Conservation (phyloP, 1,140 invertebrate genomes). For the Nephotettix cincticeps region DNA sequence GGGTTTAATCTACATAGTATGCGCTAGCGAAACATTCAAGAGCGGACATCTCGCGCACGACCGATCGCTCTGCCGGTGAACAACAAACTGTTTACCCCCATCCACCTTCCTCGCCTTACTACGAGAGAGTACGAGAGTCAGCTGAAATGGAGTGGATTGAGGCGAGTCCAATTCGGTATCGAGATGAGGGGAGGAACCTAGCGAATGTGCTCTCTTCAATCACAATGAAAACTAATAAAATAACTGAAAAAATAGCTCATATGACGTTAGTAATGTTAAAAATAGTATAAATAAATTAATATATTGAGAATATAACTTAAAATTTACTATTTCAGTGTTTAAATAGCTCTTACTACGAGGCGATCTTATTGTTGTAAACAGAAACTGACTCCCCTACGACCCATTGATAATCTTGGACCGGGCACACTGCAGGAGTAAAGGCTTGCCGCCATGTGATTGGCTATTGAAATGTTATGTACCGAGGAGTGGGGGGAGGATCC, state of each 20-base stretch:
- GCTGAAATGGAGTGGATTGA: conserved; percentile 53
- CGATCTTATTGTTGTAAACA: conserved; percentile 23
- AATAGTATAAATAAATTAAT: not conserved
- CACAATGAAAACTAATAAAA: conserved; percentile 24
- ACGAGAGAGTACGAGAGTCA: conserved; percentile 49
- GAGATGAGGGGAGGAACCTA: conserved; percentile 46
- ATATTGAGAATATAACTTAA: conserved; percentile 37
- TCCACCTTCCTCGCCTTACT: conserved; percentile 51
- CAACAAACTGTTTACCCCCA: conserved; percentile 50
- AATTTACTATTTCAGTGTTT: conserved; percentile 38
- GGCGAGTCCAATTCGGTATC: conserved; percentile 50
- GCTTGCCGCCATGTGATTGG: conserved; percentile 40
- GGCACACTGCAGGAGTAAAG: conserved; percentile 53
- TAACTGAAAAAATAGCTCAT: not conserved
- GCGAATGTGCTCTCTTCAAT: not conserved
- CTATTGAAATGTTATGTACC: conserved; percentile 33
- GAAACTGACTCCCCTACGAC: conserved; percentile 51
- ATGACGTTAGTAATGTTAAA: not conserved
- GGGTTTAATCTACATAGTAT: conserved; percentile 27
- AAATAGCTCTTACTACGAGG: not conserved
- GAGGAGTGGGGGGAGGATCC: conserved; percentile 33
- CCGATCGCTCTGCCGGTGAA: conserved; percentile 47
- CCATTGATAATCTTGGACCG: conserved; percentile 60
- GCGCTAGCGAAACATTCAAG: not conserved
- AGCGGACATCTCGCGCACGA: conserved; percentile 39